phyloP scores from a whole-genome alignment of 2,113 vertebrate genomes.

The Coptodon rendalli region DNA sequence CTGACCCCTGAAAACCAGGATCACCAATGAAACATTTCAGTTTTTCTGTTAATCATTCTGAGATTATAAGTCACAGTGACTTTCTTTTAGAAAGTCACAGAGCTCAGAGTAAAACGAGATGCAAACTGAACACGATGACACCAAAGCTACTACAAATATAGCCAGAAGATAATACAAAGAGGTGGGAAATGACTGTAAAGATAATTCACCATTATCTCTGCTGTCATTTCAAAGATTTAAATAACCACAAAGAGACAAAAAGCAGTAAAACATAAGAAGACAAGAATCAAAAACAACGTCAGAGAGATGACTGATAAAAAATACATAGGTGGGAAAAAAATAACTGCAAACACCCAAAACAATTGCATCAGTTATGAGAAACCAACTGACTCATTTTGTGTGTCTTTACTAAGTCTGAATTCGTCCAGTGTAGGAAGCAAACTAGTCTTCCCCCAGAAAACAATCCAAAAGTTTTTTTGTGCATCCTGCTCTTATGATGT shows the following conservation, averaged over 20 bases:
- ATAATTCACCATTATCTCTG: background rate
- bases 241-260: background rate
- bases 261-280: background rate
- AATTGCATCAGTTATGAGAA: background rate
- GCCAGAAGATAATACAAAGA: background rate
- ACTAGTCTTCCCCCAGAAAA: background rate
- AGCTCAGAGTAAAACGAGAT: background rate
- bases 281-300: background rate
- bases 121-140: background rate
- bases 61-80: background rate
- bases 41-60: background rate
- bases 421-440: background rate
- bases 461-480: background rate
- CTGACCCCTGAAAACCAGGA: background rate
- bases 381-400: background rate
- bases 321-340: background rate
- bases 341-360: background rate
- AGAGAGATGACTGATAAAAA: background rate
- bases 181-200: background rate
- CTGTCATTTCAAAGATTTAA: background rate
- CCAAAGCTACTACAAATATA: background rate
- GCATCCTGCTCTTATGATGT: background rate
- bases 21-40: fast-evolving
- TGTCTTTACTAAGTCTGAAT: background rate
- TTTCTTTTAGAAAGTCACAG: background rate